Base-by-base conservation (phyloP, 2,797 vertebrate genomes). In the Esox lucius region DNA sequence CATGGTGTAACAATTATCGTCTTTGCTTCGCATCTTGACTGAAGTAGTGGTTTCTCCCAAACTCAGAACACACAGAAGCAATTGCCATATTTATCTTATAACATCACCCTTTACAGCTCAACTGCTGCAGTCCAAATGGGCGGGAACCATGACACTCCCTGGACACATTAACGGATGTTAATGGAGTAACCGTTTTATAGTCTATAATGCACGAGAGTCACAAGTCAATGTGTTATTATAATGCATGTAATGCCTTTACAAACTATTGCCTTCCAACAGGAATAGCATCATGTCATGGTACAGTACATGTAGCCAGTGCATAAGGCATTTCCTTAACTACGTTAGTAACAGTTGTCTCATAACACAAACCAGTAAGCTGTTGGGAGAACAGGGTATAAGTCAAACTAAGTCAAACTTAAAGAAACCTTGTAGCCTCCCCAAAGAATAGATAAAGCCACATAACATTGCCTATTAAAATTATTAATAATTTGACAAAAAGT, bases 221-320 rank as follows among this genome's bases (percentile, higher is more conserved):
- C 80, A 83, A 75, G 70, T 78, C 71, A 8, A 73, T 76, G 72
- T 80, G 84, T 80, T 79, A 71, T 71, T 78, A 22, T 24, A 84
- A 80, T 75, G 77, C 75, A 78, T 77, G 81, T 62, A 71, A 69
- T 77, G 71, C 80, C 78, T 87, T 90, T 80, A 86, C 86, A 90
- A 78, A 79, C 87, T 42, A 80, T 35, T 77, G 77, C 76, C 74
- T 71, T 77, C 73, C 81, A 82, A 83, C 71, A 83, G 82, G 80
- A 76, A 78, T 81, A 66, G 51, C 2, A 64, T 71, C 70, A 81
- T 86, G 85, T 82, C 51, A 56, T 4, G 7, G 51, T 56, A 56
- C 19, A 56, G 53, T 56, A 2, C 53, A 56, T 22, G 53, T 9
- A 9, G 35, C 35, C 35, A 39, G 7, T 22, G n/a, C 53, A 56